Conservation (phyloP, 2,113 vertebrate species). For the Eptesicus fuscus region DNA sequence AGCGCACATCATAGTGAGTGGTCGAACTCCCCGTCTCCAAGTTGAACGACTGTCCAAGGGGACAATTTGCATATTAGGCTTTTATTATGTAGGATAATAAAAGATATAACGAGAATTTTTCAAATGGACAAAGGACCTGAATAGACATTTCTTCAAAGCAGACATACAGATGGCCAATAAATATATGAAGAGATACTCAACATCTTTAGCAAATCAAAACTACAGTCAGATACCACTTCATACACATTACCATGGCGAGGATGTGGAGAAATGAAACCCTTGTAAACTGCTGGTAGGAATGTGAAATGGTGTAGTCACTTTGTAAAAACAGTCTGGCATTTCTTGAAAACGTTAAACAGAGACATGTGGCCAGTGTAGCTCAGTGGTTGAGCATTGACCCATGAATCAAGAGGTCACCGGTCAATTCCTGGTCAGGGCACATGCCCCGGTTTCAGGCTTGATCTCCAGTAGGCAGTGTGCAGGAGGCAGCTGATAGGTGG, state of each 20-base stretch:
- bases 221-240: background rate
- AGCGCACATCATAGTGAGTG: too few relatives aligned
- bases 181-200: background rate
- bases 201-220: background rate
- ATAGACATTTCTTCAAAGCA: background rate
- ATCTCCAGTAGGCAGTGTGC: too few relatives aligned
- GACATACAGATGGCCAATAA: background rate
- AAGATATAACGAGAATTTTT: background rate
- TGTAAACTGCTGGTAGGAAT: background rate
- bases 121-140: background rate
- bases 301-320: background rate
- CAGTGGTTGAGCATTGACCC: too few relatives aligned
- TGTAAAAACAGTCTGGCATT: background rate
- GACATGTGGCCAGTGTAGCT: background rate
- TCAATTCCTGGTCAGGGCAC: too few relatives aligned
- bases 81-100: background rate
- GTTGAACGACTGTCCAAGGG: too few relatives aligned
- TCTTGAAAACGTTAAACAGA: background rate
- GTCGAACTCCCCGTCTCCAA: rapidly evolving
- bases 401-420: too few relatives aligned
- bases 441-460: too few relatives aligned
- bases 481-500: too few relatives aligned
- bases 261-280: background rate
- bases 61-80: too few relatives aligned
- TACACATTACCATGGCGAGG: background rate